Base-by-base conservation (phyloP, 1,140 invertebrate genomes). In the Musca domestica region DNA sequence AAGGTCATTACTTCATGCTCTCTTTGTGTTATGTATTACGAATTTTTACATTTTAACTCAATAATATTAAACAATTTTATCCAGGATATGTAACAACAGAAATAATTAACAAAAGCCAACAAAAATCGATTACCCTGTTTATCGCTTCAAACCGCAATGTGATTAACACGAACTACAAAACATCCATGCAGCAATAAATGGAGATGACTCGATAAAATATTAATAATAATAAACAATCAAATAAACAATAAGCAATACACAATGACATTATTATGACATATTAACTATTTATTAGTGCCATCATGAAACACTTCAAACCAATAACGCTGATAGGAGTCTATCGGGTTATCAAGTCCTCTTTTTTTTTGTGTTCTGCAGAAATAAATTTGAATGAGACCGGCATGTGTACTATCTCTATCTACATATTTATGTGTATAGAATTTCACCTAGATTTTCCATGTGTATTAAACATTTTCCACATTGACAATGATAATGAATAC, bases 141-240 rank as follows among this genome's bases (percentile, higher is more conserved):
- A 22, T 22, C 19, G 20, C 20, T 12, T 12, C 19, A 22, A 48
- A 54, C 51, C 51, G 23, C 51, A 54, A 54, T 22, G 22, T 54
- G 17, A 54, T 54, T 54, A 54, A 54, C 51, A 54, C 51, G 51
- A 25, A 22, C 52, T 25, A 25, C 10, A 56, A 41, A 41, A 56
- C 22, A 56, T 15, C 22, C 34, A 25, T 14, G 20, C 6, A 52
- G 22, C 19, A 52, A 52, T 52, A 52, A 52, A 22, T 41, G 34
- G 34, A n/a, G n/a, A 41, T 41, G 34, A 41, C 34, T 41, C 5
- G 34, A 41, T 51, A 17, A n/a, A n/a, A 51, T 51, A 19, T 19
- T 51, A 51, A 51, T 61, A 25, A 41, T 41, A 63, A 63, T 34
- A 20, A 47, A 63, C 58, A 41, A 63, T 63, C 30, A 63, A 34